These are phyloP conservation scores for Grus americana DNA, from an alignment of 2,113 vertebrate genomes.

Conservation along the genomic window DNA sequence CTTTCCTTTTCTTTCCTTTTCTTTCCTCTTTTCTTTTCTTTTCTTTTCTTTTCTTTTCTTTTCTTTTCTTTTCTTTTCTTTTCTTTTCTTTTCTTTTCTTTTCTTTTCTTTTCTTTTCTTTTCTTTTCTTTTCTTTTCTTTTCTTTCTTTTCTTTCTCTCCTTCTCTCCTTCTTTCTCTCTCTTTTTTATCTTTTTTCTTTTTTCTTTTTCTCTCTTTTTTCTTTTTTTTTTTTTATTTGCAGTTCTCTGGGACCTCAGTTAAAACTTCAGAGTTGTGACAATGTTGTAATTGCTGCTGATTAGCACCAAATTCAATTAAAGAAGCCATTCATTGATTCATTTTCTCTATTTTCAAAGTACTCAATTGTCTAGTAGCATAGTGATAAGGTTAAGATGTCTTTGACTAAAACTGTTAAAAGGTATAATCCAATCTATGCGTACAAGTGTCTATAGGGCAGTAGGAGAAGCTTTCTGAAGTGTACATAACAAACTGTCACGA, in stretches of 20 bases:
- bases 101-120: rapidly evolving
- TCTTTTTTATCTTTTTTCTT: too few relatives aligned
- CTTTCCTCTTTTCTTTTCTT: too few relatives aligned
- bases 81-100: too few relatives aligned
- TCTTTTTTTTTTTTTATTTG: not conserved
- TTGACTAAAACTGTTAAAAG: constrained; percentile 2
- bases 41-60: too few relatives aligned
- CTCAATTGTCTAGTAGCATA: not conserved
- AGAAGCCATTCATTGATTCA: not conserved
- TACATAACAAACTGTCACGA: not conserved
- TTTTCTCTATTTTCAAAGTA: constrained; percentile 19
- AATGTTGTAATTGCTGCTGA: constrained; percentile 5
- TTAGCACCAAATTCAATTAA: not conserved
- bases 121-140: rapidly evolving
- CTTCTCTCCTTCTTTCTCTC: not conserved
- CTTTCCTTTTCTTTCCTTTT: too few relatives aligned
- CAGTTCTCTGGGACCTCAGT: not conserved
- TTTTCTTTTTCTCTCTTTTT: too few relatives aligned
- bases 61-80: too few relatives aligned
- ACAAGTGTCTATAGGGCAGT: not conserved
- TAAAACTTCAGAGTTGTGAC: not conserved
- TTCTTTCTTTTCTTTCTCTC: rapidly evolving
- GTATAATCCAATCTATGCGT: not conserved
- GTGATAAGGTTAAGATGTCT: not conserved
- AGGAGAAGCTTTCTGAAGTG: not conserved